Evolutionary conservation across 2,888 invertebrate genomes (phyloP).

Genomic region (Nymphalis urticae): DNA sequence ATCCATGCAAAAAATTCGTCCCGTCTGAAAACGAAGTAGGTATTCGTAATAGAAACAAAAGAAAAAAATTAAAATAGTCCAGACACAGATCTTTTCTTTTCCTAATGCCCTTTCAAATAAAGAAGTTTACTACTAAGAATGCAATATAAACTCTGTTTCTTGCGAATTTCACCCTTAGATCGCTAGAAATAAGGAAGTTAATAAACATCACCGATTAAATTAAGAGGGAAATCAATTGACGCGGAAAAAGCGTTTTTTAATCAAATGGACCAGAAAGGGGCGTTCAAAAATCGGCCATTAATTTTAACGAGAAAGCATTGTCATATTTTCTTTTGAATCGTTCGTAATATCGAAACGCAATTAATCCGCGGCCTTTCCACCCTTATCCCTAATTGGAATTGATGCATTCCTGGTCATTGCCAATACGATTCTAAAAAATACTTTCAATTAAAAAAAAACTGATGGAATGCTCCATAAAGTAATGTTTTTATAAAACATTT

Average conservation of each 20-base stretch:
- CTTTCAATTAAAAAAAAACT: not conserved
- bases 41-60: not conserved
- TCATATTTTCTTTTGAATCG: conserved; percentile 74
- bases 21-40: not conserved
- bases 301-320: conserved; percentile 72
- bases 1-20: not conserved
- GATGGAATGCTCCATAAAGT: not conserved
- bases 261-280: conserved; percentile 72
- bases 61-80: conserved; percentile 5
- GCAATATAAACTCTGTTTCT: conserved; percentile 1
- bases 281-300: conserved; percentile 69
- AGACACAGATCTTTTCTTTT: conserved; percentile 7
- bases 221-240: conserved; percentile 71
- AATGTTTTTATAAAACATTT: not conserved
- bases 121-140: conserved; percentile 5
- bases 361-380: conserved; percentile 41
- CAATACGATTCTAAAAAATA: conserved; percentile 4
- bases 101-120: conserved; percentile 11
- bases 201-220: conserved; percentile 40
- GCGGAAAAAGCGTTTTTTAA: conserved; percentile 70
- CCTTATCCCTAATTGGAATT: conserved; percentile 41
- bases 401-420: conserved; percentile 22
- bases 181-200: not conserved
- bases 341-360: conserved; percentile 43
- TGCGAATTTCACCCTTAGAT: not conserved